Conservation (phyloP, 2,113 vertebrate genomes). For the Hippocampus guttulatus region DNA sequence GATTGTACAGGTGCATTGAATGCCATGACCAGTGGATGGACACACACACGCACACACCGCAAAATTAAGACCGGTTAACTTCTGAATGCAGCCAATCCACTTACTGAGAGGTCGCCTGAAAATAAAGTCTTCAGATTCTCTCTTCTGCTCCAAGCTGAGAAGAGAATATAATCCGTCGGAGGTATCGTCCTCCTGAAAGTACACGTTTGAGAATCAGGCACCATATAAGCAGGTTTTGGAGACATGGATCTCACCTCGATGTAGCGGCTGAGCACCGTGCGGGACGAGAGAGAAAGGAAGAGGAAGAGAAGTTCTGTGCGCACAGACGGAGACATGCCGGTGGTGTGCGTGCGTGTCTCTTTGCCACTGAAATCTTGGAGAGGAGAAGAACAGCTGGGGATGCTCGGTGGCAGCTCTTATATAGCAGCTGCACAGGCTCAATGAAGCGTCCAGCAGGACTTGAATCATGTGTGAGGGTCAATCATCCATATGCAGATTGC, state of each 20-base stretch:
- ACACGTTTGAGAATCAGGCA: neutral
- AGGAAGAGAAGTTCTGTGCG: conserved; percentile 58
- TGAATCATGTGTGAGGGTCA: conserved; percentile 10
- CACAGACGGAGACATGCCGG: conserved; percentile 51
- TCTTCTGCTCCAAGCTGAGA: conserved; percentile 60
- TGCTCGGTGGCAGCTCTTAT: conserved; percentile 56
- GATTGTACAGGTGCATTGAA: neutral
- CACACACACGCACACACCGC: neutral
- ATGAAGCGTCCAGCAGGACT: neutral
- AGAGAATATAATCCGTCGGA: conserved; percentile 61
- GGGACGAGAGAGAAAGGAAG: conserved; percentile 50
- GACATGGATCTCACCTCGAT: conserved; percentile 46
- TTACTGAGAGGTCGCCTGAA: conserved; percentile 67
- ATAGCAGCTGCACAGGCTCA: conserved; percentile 13
- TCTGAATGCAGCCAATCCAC: conserved; percentile 30
- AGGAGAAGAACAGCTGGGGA: conserved; percentile 32
- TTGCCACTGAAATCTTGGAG: conserved; percentile 19
- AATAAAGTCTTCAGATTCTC: conserved; percentile 62
- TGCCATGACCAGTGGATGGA: neutral
- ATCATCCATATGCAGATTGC: neutral
- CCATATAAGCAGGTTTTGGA: neutral
- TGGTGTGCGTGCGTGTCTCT: neutral
- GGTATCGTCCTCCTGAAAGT: conserved; percentile 46
- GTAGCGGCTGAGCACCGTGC: conserved; percentile 52
- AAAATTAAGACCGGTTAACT: neutral